A percentile compares a stretch with the other conserved stretches of the same genome.
These are phyloP conservation scores for Empidonax traillii DNA, from an alignment of 2,113 vertebrate genomes.

Conservation along the genomic window DNA sequence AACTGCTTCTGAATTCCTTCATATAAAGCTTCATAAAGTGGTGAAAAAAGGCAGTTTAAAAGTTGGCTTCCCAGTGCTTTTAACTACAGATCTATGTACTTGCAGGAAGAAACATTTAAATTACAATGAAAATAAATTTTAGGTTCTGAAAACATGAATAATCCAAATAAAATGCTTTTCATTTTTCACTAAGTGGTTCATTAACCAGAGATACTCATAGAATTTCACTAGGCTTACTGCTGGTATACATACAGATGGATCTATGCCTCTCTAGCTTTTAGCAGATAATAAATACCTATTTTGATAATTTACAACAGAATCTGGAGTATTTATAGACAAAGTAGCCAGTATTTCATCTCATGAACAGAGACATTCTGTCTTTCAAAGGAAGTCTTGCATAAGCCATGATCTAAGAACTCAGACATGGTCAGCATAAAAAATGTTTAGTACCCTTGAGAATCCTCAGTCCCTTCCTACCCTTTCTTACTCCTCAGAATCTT, in stretches of 20 bases:
- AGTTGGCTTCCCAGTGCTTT: neutral
- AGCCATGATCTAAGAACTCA: neutral
- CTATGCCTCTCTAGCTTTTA: neutral
- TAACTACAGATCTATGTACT: neutral
- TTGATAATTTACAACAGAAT: constrained; percentile 5
- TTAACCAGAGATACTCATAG: neutral
- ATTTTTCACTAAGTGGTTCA: neutral
- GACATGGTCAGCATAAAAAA: neutral
- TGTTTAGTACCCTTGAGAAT: neutral
- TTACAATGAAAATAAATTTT: neutral
- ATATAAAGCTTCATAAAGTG: neutral
- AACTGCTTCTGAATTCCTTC: neutral
- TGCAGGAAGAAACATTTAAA: neutral
- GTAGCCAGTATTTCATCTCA: neutral
- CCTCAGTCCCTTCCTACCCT: neutral
- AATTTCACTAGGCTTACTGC: neutral
- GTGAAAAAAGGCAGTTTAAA: neutral
- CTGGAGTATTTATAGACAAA: neutral
- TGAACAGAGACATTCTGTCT: neutral
- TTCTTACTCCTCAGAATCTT: constrained; percentile 66
- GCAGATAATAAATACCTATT: constrained; percentile 10
- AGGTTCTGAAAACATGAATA: neutral
- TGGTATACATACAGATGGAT: neutral
- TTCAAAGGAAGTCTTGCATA: neutral
- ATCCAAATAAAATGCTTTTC: neutral